These are phyloP conservation scores for Cheirogaleus medius DNA, from an alignment of 2,113 vertebrate genomes.

Conservation along the genomic window DNA sequence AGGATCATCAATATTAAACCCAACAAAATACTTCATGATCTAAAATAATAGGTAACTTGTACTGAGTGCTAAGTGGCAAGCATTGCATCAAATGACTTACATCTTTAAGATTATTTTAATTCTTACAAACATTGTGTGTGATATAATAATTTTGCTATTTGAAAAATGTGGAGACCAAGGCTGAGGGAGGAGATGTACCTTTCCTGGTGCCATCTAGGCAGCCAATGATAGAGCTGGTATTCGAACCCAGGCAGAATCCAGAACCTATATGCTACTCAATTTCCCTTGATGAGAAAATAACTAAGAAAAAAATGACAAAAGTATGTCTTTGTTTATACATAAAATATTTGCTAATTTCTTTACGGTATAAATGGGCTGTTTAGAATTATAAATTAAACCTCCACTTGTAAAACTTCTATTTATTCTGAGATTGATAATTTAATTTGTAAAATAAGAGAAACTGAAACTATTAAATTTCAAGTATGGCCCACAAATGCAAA, in stretches of 20 bases:
- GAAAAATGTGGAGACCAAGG: not conserved
- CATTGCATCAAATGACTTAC: not conserved
- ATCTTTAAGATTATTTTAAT: not conserved
- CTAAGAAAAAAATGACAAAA: not conserved
- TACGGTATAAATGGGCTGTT: not conserved
- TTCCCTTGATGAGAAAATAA: not conserved
- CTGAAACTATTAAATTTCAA: not conserved
- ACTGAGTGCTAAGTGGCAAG: not conserved
- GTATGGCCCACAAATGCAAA: not conserved
- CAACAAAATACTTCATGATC: not conserved
- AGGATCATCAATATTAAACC: not conserved
- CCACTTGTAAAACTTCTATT: not conserved
- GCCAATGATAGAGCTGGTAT: not conserved
- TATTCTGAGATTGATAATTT: not conserved
- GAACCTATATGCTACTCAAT: not conserved
- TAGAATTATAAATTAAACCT: not conserved
- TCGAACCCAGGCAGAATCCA: not conserved
- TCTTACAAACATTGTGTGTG: not conserved
- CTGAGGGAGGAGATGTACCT: not conserved
- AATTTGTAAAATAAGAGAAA: not conserved
- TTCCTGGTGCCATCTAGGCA: not conserved
- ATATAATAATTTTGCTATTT: not conserved
- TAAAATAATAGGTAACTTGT: slow-evolving; percentile 22
- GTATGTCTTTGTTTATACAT: not conserved
- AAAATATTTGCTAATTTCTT: not conserved